phyloP scores from a whole-genome alignment of 2,797 vertebrate genomes.

The Remorina albescens region DNA sequence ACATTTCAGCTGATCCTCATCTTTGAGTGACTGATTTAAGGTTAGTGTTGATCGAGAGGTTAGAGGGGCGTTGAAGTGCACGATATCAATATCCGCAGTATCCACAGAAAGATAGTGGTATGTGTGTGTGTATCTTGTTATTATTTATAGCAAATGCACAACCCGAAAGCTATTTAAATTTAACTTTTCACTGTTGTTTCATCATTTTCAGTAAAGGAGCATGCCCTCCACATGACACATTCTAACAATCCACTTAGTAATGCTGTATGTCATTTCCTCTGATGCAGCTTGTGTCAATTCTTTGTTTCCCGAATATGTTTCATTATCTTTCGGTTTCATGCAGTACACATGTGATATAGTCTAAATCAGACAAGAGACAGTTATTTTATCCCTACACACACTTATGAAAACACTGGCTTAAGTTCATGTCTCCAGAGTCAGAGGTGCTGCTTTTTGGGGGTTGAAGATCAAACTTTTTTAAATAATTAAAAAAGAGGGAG shows the following conservation, averaged over 20 bases:
- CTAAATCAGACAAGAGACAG: neutral
- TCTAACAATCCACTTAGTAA: constrained; percentile 7
- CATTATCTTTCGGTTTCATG: neutral
- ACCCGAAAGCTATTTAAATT: too few relatives aligned
- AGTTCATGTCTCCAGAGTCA: neutral
- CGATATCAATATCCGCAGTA: neutral
- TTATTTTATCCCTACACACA: neutral
- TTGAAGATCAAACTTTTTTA: neutral
- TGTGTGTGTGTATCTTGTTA: neutral
- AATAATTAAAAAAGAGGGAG: too few relatives aligned
- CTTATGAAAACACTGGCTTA: too few relatives aligned
- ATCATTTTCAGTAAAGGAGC: constrained; percentile 9
- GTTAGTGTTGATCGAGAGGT: neutral
- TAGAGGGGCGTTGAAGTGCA: neutral
- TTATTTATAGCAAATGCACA: too few relatives aligned
- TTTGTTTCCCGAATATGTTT: neutral
- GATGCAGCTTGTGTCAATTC: constrained; percentile 2
- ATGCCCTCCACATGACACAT: constrained; percentile 13
- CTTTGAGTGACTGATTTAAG: neutral
- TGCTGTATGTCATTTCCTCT: constrained; percentile 24
- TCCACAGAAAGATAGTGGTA: neutral
- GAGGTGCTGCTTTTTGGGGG: neutral
- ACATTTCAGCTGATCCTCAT: too few relatives aligned
- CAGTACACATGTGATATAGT: neutral
- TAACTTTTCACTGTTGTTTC: neutral